Base-by-base conservation (phyloP, 1,140 invertebrate genomes). In the Drosophila pachea region DNA sequence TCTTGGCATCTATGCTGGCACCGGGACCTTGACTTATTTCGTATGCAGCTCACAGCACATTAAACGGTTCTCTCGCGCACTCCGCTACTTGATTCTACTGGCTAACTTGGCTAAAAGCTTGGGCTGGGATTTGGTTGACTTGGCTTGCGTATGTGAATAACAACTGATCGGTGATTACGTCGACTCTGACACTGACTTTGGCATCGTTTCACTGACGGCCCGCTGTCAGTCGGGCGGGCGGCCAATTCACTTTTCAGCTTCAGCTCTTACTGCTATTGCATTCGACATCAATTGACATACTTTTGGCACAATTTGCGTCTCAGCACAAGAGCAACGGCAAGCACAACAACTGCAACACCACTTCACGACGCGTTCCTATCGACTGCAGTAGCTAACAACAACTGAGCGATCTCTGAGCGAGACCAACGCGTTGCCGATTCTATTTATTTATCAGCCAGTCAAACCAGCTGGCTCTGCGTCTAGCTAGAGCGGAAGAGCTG, bases 11-110 rank as follows among this genome's bases (percentile, higher is more conserved):
- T 68, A 63, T 42, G 52, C 33, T 49, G 35, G 33, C 45, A 43
- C 45, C 11, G 48, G 76, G 66, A 83, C 79, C 79, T 84, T 83
- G 79, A 84, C 79, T 83, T 84, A 84, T 84, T 84, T 38, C 55
- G 79, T 84, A 83, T 83, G 68, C 79, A 68, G 29, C 29, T 12
- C 79, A 83, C 77, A 79, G 35, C 53, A 12, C 38, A 16, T 49
- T 52, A 68, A 75, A 62, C 68, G 58, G 36, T 66, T 81, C 63
- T 71, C 63, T 66, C 68, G 8, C 55, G 68, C 49, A 35, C 36
- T 36, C 47, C 12, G 16, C 22, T 12, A 31, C 35, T 62, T 40
- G 49, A 12, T 7, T 63, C 35, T 42, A 7, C 36, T 42, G 67
- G 32, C 54, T 43, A 8, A 56, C 47, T 69, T 56, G 56, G 61